These are phyloP conservation scores for Ganaspis sp. DNA, from an alignment of 1,140 invertebrate genomes.

Conservation along the genomic window DNA sequence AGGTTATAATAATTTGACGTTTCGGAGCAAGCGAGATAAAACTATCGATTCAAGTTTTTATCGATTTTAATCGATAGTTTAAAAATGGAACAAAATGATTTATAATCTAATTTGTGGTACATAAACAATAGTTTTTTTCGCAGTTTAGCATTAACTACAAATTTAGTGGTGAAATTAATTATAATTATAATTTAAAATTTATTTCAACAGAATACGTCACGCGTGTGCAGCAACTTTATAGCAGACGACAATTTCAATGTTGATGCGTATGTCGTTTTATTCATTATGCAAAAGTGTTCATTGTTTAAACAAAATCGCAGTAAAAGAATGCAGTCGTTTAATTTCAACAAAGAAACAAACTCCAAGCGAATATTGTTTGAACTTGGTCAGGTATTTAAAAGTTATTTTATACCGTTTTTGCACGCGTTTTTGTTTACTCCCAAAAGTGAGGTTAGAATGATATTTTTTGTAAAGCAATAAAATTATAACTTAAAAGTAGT, in stretches of 20 bases:
- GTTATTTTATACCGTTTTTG: conserved; percentile 51
- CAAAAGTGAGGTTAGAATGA: neutral
- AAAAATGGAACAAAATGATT: no score
- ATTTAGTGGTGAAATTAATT: no score
- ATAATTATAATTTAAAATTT: no score
- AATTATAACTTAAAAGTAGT: no score
- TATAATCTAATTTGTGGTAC: no score
- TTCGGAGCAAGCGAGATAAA: neutral
- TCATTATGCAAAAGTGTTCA: conserved; percentile 10
- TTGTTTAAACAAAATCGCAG: neutral
- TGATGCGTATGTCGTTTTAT: neutral
- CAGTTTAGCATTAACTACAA: no score
- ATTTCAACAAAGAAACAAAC: conserved; percentile 56
- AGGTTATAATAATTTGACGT: neutral
- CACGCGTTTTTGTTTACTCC: neutral
- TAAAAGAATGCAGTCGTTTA: conserved; percentile 39
- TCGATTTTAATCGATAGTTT: no score
- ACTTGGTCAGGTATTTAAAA: conserved; percentile 76
- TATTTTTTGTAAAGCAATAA: neutral
- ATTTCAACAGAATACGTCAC: no score
- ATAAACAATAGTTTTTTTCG: no score
- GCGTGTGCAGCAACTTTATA: no score
- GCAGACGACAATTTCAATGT: neutral
- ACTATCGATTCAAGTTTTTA: no score
- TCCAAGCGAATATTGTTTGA: conserved; percentile 77